phyloP scores from a whole-genome alignment of 2,113 vertebrate species.

The Pomatorhinus ruficollis region DNA sequence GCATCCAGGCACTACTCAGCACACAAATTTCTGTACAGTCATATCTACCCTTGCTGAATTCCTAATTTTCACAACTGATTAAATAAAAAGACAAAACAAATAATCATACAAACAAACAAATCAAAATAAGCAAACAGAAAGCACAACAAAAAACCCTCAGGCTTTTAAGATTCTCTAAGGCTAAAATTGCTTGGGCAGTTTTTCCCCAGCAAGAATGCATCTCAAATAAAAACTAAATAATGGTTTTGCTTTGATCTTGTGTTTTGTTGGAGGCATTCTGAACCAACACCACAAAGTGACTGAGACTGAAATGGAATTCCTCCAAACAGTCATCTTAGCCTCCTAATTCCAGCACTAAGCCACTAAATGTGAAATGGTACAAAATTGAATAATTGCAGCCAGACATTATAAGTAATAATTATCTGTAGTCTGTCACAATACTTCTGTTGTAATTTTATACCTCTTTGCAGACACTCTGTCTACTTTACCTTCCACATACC shows the following conservation, averaged over 20 bases:
- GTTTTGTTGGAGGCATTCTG: neutral
- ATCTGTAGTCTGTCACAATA: conserved; percentile 1
- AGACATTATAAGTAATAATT: conserved; percentile 23
- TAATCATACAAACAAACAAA: neutral
- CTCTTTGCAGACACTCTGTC: neutral
- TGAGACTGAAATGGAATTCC: neutral
- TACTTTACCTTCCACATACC: neutral
- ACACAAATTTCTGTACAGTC: neutral
- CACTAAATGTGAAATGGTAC: neutral
- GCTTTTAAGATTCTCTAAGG: neutral
- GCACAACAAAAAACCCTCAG: neutral
- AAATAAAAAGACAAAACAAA: neutral
- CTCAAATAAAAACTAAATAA: neutral
- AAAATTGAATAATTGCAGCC: neutral
- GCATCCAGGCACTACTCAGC: neutral
- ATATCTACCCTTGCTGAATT: neutral
- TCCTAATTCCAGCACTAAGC: neutral
- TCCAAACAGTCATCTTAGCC: neutral
- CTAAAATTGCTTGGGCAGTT: neutral
- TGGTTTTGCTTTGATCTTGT: neutral
- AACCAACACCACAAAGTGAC: neutral
- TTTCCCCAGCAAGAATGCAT: neutral
- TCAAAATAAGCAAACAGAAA: neutral
- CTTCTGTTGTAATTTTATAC: conserved; percentile 15
- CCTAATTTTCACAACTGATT: neutral